Evolutionary conservation across 2,113 vertebrate genomes (phyloP).

Genomic region (Ascaphus truei): DNA sequence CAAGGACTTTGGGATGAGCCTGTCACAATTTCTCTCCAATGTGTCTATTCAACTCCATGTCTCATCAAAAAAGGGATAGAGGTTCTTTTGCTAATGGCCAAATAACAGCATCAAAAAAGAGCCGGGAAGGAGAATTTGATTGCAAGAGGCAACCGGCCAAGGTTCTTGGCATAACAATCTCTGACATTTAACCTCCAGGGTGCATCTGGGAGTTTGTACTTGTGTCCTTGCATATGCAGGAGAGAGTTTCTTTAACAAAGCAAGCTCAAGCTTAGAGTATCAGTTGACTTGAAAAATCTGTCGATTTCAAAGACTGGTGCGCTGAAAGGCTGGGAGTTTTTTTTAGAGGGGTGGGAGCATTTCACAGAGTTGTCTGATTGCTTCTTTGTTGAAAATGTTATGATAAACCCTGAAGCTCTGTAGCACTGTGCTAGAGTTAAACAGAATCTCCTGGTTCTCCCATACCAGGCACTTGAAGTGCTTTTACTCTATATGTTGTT

Average conservation of each 20-base stretch:
- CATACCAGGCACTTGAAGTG: too few species aligned
- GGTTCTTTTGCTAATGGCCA: background rate
- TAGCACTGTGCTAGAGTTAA: too few species aligned
- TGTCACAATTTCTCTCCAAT: background rate
- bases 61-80: background rate
- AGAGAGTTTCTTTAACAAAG: background rate
- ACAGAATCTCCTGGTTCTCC: background rate
- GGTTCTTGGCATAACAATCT: background rate
- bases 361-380: background rate
- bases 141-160: background rate
- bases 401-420: background rate
- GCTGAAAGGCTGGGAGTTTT: background rate
- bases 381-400: background rate
- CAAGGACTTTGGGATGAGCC: background rate
- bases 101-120: background rate
- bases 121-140: background rate
- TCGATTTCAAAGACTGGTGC: background rate
- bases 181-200: slow-evolving; percentile 8
- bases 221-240: background rate
- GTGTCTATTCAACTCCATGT: background rate
- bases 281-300: slow-evolving; percentile 2
- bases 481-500: too few species aligned
- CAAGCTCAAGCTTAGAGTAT: background rate
- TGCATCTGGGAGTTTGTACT: background rate
- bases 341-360: background rate